phyloP scores from a whole-genome alignment of 1,140 invertebrate species.

The Zaprionus lachaisei region DNA sequence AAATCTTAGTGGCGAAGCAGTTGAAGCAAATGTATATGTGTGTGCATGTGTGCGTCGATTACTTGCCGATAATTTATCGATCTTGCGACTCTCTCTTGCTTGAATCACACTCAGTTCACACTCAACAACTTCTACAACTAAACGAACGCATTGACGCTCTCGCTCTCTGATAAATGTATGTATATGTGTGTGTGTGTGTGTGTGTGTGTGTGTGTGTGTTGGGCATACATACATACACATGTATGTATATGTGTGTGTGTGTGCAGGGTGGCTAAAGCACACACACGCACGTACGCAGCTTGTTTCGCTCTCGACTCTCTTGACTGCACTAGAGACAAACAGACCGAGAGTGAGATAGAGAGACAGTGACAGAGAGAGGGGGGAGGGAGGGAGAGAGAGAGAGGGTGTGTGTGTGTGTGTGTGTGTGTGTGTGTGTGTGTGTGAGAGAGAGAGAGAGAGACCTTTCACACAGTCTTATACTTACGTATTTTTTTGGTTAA shows the following conservation, averaged over 20 bases:
- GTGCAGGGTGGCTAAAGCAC: not conserved
- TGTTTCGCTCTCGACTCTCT: not conserved
- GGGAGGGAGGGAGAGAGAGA: not conserved
- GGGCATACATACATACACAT: not conserved
- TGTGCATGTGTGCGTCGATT: conserved; percentile 6
- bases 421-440: conserved; percentile 13
- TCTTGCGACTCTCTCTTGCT: conserved; percentile 11
- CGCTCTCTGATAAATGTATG: not conserved
- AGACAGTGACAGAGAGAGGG: conserved; percentile 1
- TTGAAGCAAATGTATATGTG: conserved; percentile 7
- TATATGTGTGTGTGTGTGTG: not conserved
- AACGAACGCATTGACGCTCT: conserved; percentile 8
- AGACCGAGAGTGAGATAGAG: not conserved
- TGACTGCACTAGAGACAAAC: not conserved
- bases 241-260: not conserved
- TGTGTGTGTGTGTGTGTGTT: not conserved
- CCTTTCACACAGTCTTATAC: conserved; percentile 85
- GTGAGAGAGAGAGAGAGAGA: conserved; percentile 5
- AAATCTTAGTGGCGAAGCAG: conserved; percentile 28
- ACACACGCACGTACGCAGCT: not conserved
- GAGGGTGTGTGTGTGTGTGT: conserved; percentile 12
- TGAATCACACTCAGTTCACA: not conserved
- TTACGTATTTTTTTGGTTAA: conserved; percentile 94
- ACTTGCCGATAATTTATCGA: not conserved
- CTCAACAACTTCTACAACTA: not conserved